Evolutionary conservation across 35 echinoderm and acorn worm species (phyloP).

Genomic region (Heliocidaris erythrogramma): DNA sequence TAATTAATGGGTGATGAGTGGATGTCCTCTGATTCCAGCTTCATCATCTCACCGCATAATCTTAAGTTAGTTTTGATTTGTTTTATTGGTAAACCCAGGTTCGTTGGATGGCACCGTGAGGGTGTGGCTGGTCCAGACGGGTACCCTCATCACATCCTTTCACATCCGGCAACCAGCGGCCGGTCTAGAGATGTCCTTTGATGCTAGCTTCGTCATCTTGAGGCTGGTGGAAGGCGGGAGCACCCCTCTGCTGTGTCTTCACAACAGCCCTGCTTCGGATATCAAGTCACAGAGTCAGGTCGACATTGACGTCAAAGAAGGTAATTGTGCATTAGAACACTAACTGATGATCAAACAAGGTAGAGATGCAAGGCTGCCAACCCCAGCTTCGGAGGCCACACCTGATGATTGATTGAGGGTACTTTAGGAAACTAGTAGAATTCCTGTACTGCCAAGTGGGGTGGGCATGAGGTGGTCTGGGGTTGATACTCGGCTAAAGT

Average conservation of each 20-base stretch:
- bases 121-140: constrained; percentile 84
- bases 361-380: too few relatives aligned
- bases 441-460: too few relatives aligned
- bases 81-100: constrained; percentile 54
- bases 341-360: too few relatives aligned
- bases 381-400: too few relatives aligned
- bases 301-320: constrained; percentile 93
- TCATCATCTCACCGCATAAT: neutral
- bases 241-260: constrained; percentile 75
- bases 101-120: constrained; percentile 87
- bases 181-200: constrained; percentile 89
- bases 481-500: too few relatives aligned
- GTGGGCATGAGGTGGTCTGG: too few relatives aligned
- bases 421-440: too few relatives aligned
- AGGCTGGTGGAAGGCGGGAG: constrained; percentile 75
- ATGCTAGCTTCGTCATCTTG: constrained; percentile 89
- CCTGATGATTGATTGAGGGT: too few relatives aligned
- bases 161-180: constrained; percentile 87
- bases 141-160: constrained; percentile 80
- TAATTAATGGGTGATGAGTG: neutral
- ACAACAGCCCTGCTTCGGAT: constrained; percentile 94
- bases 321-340: constrained; percentile 28
- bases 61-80: neutral
- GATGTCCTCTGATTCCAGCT: neutral
- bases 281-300: constrained; percentile 96